A percentile compares a stretch with the other conserved stretches of the same genome.
Evolutionary conservation across 2,888 invertebrate species (phyloP).

Genomic region (Ophion costatus): DNA sequence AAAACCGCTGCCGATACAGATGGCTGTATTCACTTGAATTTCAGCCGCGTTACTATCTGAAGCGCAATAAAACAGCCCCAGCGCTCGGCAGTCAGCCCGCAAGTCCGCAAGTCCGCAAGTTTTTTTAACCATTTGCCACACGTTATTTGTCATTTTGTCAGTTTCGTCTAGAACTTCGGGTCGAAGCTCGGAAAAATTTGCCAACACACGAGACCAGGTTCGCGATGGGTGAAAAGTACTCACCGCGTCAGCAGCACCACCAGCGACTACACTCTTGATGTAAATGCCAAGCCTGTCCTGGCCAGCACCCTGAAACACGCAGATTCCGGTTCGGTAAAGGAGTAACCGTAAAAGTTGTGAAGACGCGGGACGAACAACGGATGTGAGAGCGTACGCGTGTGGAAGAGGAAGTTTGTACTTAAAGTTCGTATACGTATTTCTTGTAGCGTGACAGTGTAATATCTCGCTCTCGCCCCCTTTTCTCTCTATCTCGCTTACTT

Average conservation of each 20-base stretch:
- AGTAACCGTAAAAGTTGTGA: constrained; percentile 69
- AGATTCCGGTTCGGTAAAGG: constrained; percentile 51
- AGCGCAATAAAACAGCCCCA: no score
- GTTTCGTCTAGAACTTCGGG: background rate
- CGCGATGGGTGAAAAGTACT: constrained; percentile 72
- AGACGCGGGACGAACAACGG: constrained; percentile 59
- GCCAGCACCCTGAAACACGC: constrained; percentile 87
- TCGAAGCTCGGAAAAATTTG: background rate
- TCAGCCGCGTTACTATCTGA: no score
- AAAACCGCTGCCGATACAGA: no score
- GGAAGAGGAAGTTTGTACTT: constrained; percentile 69
- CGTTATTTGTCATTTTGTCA: background rate
- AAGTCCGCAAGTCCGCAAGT: no score
- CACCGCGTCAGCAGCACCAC: constrained; percentile 93
- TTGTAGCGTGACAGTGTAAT: constrained; percentile 68
- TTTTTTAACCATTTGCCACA: background rate
- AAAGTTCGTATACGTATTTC: constrained; percentile 57
- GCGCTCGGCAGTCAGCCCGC: no score
- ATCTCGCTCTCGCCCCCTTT: constrained; percentile 16
- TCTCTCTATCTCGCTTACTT: constrained; percentile 49
- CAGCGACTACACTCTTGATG: constrained; percentile 98
- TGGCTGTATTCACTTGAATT: no score
- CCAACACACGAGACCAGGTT: background rate
- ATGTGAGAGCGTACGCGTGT: constrained; percentile 48
- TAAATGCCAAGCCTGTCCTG: constrained; percentile 97